Evolutionary conservation across 2,888 invertebrate genomes (phyloP).

Genomic region (Cremastobaeus sp.): DNA sequence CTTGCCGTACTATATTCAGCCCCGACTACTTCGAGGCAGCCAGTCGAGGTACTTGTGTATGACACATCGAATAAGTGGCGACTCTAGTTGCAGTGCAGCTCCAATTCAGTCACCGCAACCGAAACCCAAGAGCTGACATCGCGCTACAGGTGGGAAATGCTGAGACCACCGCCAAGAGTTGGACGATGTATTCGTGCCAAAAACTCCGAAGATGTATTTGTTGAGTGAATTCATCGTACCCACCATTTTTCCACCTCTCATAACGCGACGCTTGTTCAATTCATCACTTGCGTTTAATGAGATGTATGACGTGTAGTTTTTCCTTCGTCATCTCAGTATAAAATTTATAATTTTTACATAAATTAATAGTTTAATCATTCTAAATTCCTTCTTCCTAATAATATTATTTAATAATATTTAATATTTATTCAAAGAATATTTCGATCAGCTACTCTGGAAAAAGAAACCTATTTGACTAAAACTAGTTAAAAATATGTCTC

Average conservation of each 20-base stretch:
- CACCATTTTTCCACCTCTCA: slow-evolving; percentile 20
- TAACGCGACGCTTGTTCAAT: slow-evolving; percentile 12
- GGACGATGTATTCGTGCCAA: slow-evolving; percentile 56
- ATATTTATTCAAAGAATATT: no score
- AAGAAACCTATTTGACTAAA: no score
- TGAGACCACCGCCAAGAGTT: slow-evolving; percentile 55
- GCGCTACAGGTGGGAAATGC: slow-evolving; percentile 64
- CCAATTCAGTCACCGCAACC: slow-evolving; percentile 60
- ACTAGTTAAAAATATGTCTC: no score
- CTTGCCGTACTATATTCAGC: slow-evolving; percentile 60
- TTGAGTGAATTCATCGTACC: slow-evolving; percentile 32
- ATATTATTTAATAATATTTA: no score
- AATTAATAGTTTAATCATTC: no score
- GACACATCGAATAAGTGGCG: slow-evolving; percentile 60
- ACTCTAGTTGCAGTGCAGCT: slow-evolving; percentile 53
- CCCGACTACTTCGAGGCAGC: slow-evolving; percentile 51
- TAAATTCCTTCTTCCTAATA: no score
- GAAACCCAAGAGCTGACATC: slow-evolving; percentile 61
- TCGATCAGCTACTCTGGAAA: no score
- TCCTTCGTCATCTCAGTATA: no score
- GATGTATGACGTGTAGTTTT: no score
- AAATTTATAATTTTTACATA: no score
- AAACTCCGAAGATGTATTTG: slow-evolving; percentile 58
- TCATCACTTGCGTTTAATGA: no score
- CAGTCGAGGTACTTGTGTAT: slow-evolving; percentile 53